These are phyloP conservation scores for Chaenodraco wilsoni DNA, from an alignment of 2,797 vertebrate genomes.

Conservation along the genomic window DNA sequence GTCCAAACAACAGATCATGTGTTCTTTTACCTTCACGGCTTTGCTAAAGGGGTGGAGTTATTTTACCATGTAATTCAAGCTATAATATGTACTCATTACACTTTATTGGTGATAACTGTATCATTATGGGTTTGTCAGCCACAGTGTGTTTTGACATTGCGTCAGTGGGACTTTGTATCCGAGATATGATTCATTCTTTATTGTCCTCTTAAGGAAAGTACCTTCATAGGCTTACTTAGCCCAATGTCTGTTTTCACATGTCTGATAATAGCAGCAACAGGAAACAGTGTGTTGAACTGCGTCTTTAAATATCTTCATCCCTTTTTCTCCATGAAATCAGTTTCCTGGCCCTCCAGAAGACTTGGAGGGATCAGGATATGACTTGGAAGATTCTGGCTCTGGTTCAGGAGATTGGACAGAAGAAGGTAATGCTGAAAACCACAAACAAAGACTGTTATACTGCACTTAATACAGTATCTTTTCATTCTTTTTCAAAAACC, in stretches of 20 bases:
- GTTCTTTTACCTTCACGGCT: background rate
- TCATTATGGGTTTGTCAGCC: conserved; percentile 18
- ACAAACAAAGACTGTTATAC: background rate
- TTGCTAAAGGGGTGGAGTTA: conserved; percentile 5
- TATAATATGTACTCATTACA: conserved; percentile 14
- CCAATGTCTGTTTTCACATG: conserved; percentile 18
- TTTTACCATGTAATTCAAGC: conserved; percentile 2
- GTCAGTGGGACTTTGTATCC: conserved; percentile 48
- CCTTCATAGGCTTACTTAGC: conserved; percentile 3
- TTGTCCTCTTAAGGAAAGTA: conserved; percentile 12
- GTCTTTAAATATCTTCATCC: background rate
- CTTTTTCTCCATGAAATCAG: conserved; percentile 28
- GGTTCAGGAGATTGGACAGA: conserved; percentile 74
- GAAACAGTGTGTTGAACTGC: background rate
- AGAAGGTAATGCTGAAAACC: conserved; percentile 45
- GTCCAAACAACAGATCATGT: background rate
- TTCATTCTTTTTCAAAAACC: background rate
- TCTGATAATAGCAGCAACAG: background rate
- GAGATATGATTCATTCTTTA: conserved; percentile 32
- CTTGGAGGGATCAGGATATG: conserved; percentile 85
- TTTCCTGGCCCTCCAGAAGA: conserved; percentile 75
- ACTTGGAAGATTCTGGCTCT: conserved; percentile 78
- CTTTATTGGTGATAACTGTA: conserved; percentile 35
- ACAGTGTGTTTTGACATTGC: conserved; percentile 1
- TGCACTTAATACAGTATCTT: background rate